Evolutionary conservation across 2,888 invertebrate genomes (phyloP).

Genomic region (Pachydiplax longipennis): DNA sequence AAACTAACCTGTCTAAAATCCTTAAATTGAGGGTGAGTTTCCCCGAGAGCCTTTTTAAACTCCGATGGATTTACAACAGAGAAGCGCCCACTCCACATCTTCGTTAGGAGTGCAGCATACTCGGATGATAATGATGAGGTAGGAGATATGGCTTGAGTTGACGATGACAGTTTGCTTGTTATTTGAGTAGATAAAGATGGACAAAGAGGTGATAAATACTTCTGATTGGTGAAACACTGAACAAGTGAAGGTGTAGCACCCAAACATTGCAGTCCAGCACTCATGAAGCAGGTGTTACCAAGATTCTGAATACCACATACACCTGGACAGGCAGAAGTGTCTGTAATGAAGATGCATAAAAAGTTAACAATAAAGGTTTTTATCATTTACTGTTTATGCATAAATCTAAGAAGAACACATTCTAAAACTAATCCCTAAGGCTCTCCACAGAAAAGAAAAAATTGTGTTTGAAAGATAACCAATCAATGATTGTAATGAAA

Average conservation of each 20-base stretch:
- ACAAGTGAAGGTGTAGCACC: constrained; percentile 65
- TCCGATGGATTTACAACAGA: constrained; percentile 64
- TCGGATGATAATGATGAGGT: constrained; percentile 61
- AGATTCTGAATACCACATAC: constrained; percentile 66
- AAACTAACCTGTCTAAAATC: constrained; percentile 67
- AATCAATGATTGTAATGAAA: too few relatives aligned
- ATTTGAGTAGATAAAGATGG: constrained; percentile 12
- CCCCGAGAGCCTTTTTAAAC: constrained; percentile 67
- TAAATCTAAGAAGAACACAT: too few relatives aligned
- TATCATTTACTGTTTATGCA: too few relatives aligned
- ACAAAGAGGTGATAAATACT: constrained; percentile 9
- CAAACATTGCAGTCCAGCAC: constrained; percentile 66
- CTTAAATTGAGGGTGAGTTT: constrained; percentile 68
- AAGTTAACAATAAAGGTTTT: too few relatives aligned
- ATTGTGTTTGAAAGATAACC: too few relatives aligned
- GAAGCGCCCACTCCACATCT: constrained; percentile 67
- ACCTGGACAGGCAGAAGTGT: constrained; percentile 59
- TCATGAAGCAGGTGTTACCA: constrained; percentile 68
- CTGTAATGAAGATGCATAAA: constrained; percentile 47
- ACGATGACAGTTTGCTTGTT: neutral
- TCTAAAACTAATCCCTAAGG: too few relatives aligned
- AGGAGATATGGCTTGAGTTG: constrained; percentile 39
- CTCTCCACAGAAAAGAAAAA: too few relatives aligned
- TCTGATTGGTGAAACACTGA: constrained; percentile 59
- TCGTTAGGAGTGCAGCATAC: constrained; percentile 64